Evolutionary conservation across 2,113 vertebrate species (phyloP).

Genomic region (Albula glossodonta): DNA sequence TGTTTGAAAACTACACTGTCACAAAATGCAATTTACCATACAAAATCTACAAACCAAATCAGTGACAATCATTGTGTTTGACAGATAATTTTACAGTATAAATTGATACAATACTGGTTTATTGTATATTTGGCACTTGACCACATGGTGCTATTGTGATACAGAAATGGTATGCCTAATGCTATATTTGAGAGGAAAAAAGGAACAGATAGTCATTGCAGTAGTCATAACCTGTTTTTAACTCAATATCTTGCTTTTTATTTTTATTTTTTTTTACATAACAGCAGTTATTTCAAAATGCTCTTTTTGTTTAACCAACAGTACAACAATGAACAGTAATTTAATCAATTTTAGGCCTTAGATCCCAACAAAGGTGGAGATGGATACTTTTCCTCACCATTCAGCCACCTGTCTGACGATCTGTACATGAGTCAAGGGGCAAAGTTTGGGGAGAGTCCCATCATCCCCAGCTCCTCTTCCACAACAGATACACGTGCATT

Average conservation of each 20-base stretch:
- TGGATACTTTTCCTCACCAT: constrained; percentile 7
- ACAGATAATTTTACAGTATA: constrained; percentile 74
- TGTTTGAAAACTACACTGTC: constrained; percentile 64
- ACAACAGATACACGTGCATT: too few relatives aligned
- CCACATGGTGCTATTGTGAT: constrained; percentile 64
- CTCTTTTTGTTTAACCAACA: constrained; percentile 46
- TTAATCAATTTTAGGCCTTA: constrained; percentile 27
- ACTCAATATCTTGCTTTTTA: constrained; percentile 26
- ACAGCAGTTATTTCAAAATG: constrained; percentile 49
- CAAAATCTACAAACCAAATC: constrained; percentile 74
- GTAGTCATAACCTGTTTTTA: constrained; percentile 49
- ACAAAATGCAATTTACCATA: constrained; percentile 74
- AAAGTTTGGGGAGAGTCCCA: too few relatives aligned
- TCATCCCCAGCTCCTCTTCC: too few relatives aligned
- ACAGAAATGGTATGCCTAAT: constrained; percentile 61
- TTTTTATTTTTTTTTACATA: constrained; percentile 50
- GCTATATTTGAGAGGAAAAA: constrained; percentile 46
- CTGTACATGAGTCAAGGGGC: not conserved
- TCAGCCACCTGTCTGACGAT: not conserved
- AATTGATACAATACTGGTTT: constrained; percentile 75
- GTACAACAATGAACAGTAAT: constrained; percentile 38
- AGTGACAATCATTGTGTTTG: constrained; percentile 74
- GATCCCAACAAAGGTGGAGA: too few relatives aligned
- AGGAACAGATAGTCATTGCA: constrained; percentile 53
- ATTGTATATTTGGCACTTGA: constrained; percentile 72